Evolutionary conservation across 1,140 invertebrate genomes (phyloP), one percentile per base, ranked within the genome.

Genomic region (Drosophila leontia): DNA sequence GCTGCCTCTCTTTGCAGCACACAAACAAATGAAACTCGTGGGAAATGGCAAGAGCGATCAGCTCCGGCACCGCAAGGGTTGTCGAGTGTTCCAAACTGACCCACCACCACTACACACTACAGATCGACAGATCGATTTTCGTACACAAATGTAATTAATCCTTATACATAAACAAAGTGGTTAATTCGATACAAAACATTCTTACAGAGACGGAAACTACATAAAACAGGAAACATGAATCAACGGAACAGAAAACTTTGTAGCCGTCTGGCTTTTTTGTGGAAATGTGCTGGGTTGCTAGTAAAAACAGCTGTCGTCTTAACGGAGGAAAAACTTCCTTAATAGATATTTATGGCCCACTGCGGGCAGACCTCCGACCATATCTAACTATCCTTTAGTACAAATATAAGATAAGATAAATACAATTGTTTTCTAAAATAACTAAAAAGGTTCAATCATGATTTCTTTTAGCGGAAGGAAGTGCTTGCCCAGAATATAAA

Each of bases 351-450:
- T 41, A 32, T 59, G 55, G 37, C 44, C 57, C 56, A 41, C 29
- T 58, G 57, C 29, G 39, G 19, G 19, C 34, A 41, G 19, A 42
- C 23, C 37, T 59, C 47, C 15, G 53, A 39, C 19, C 32, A 72
- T 4, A 41, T 56, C 51, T 39, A 23, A 57, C 32, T 39, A 53
- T 75, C 35, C 44, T 45, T 51, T 62, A 48, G 48, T 32, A 37
- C 53, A 72, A 56, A 39, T 48, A 41, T 37, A 74, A 39, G 35
- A 79, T 64, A 78, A 71, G 75, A 78, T 71, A 87, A 72, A 82
- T 79, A 86, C 70, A 86, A 71, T 79, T 79, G 50, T 41, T 68
- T 61, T 51, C 61, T 87, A 87, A 44, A 78, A 42, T 45, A 68
- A 82, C 23, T 62, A 41, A 76, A 70, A 63, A 56, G 45, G 67